Base-by-base conservation (phyloP, 2,888 invertebrate species). In the Operophtera brumata region DNA sequence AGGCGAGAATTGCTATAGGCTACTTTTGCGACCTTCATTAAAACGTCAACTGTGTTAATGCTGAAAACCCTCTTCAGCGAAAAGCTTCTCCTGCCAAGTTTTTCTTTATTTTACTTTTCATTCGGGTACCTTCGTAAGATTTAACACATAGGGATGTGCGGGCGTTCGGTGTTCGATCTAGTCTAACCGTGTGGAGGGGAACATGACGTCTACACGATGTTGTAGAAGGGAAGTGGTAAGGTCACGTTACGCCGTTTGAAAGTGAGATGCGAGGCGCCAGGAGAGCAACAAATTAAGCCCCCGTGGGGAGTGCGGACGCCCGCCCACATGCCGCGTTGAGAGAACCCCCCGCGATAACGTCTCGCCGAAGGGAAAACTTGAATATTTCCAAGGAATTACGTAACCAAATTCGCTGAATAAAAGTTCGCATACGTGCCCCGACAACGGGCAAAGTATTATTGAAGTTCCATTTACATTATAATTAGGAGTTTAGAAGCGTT, bases 261-360 rank as follows among this genome's bases (percentile, higher is more conserved):
- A 89, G 85, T 86, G 88, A 89, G 88, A 89, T 82, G 83, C 85
- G 83, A 84, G 86, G 89, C 86, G 89, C 85, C 89, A 86, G 83
- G 89, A 88, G 89, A 88, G 88, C 89, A 89, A 90, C 89, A 90
- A 90, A 90, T 90, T 90, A 90, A 87, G 87, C 84, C 85, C 85
- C 89, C 77, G 84, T 81, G 81, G 85, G 85, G 82, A 78, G 78
- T 69, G 66, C 73, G 73, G 62, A 57, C 76, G 75, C 80, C 81
- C 82, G 76, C 83, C 79, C 78, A 79, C 81, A 77, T 68, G 72
- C 73, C 73, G 80, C 80, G 83, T 74, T 84, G 85, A 86, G 82
- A 84, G 82, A 70, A 74, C 76, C 80, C 73, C 80, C 80, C 73
- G 79, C 82, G 86, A 86, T 86, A 87, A 85, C 83, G 85, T 83